Percentiles rank a stretch among this genome's conserved stretches.
Evolutionary conservation across 2,888 invertebrate genomes (phyloP).

Genomic region (Melanophora roralis): DNA sequence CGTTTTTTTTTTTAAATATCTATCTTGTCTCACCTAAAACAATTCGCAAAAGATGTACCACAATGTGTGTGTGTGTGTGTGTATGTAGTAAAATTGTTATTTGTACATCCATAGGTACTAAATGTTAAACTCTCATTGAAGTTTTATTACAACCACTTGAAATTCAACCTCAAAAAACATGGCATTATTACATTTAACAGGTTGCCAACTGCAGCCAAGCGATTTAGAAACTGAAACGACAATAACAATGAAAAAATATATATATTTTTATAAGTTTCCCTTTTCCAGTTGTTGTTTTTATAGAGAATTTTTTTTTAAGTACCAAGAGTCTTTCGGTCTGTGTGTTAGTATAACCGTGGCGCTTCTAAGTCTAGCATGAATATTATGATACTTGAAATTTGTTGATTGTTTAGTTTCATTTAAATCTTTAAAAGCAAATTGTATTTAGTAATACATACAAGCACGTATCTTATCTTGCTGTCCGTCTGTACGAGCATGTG

Average conservation of each 20-base stretch:
- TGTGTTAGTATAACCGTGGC: conserved; percentile 57
- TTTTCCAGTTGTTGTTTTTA: neutral
- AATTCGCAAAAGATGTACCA: neutral
- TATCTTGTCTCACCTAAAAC: neutral
- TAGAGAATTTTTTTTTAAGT: conserved; percentile 8
- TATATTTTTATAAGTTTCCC: neutral
- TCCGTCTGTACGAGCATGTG: neutral
- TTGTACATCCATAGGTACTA: conserved; percentile 12
- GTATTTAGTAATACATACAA: conserved; percentile 4
- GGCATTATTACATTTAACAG: conserved; percentile 41
- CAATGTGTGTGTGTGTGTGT: too few relatives aligned
- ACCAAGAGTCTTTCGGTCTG: conserved; percentile 38
- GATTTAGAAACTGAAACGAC: conserved; percentile 19
- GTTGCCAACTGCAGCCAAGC: conserved; percentile 25
- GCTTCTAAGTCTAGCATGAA: conserved; percentile 62
- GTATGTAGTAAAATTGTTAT: neutral
- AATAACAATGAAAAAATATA: neutral
- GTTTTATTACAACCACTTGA: conserved; percentile 47
- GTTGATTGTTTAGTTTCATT: conserved; percentile 55
- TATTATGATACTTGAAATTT: conserved; percentile 48
- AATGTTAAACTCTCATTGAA: conserved; percentile 36
- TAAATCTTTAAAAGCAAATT: conserved; percentile 53
- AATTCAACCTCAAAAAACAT: conserved; percentile 44
- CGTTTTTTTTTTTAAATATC: neutral
- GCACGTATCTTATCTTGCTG: conserved; percentile 4